Conservation (phyloP, 2,888 invertebrate species). For the Drosophila paramelanica region DNA sequence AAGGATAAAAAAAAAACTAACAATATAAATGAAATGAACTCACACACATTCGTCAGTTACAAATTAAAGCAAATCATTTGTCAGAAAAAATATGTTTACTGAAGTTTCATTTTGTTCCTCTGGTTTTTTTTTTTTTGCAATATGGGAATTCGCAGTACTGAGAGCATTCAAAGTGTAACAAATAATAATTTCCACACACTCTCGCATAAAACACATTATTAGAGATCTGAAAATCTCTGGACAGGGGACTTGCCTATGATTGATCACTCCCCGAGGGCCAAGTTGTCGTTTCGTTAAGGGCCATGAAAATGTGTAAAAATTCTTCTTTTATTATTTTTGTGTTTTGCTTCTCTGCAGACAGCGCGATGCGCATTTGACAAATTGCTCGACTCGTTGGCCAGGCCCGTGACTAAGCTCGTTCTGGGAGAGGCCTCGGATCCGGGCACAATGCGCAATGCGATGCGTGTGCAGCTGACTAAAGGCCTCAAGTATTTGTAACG, state of each 20-base stretch:
- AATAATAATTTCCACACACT: slow-evolving; percentile 62
- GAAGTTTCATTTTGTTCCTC: not conserved
- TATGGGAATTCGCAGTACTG: slow-evolving; percentile 30
- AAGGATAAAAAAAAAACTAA: slow-evolving; percentile 42
- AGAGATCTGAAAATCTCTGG: slow-evolving; percentile 4
- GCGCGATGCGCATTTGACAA: slow-evolving; percentile 69
- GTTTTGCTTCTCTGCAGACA: slow-evolving; percentile 36
- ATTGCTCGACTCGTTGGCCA: slow-evolving; percentile 52
- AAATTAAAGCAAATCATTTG: slow-evolving; percentile 33
- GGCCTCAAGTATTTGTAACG: slow-evolving; percentile 70
- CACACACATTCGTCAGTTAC: slow-evolving; percentile 14
- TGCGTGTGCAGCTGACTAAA: slow-evolving; percentile 68
- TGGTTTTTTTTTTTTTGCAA: slow-evolving; percentile 12
- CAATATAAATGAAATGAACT: slow-evolving; percentile 34
- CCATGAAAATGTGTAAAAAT: slow-evolving; percentile 72
- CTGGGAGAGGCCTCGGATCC: slow-evolving; percentile 47
- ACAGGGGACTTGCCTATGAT: slow-evolving; percentile 57
- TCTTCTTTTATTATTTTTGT: slow-evolving; percentile 46
- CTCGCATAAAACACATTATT: slow-evolving; percentile 3
- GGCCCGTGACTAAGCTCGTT: slow-evolving; percentile 71
- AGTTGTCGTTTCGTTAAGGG: slow-evolving; percentile 62
- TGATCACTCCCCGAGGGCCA: slow-evolving; percentile 78
- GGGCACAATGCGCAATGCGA: slow-evolving; percentile 29
- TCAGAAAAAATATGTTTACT: slow-evolving; percentile 17
- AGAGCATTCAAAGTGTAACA: slow-evolving; percentile 63